Conservation (phyloP, 1,140 invertebrate genomes). For the Prorops nasuta region DNA sequence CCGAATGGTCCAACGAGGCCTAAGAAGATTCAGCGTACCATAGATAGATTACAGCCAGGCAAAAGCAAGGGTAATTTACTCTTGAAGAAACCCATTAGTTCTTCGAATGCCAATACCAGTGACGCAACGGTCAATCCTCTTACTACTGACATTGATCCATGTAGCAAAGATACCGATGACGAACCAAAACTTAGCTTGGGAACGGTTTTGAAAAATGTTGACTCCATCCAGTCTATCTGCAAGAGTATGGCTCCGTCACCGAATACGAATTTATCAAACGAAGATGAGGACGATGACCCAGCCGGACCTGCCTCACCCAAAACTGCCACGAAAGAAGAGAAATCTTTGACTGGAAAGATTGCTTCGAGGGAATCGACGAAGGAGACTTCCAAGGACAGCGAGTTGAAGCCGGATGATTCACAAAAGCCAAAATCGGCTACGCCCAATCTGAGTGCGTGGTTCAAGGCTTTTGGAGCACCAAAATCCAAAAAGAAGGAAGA, state of each 20-base stretch:
- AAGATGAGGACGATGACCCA: slow-evolving; percentile 47
- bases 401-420: slow-evolving; percentile 31
- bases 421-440: slow-evolving; percentile 61
- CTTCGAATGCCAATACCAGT: slow-evolving; percentile 17
- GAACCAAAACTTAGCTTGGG: slow-evolving; percentile 79
- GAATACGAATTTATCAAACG: slow-evolving; percentile 46
- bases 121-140: slow-evolving; percentile 20
- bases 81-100: slow-evolving; percentile 46
- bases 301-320: slow-evolving; percentile 6
- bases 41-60: slow-evolving; percentile 77
- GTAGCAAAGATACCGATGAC: slow-evolving; percentile 51
- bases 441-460: slow-evolving; percentile 86
- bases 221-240: slow-evolving; percentile 52
- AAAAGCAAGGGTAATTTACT: slow-evolving; percentile 84
- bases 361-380: slow-evolving; percentile 16
- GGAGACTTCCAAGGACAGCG: slow-evolving; percentile 19
- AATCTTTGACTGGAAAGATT: slow-evolving; percentile 21
- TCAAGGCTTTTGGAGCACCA: slow-evolving; percentile 84
- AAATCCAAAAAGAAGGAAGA: slow-evolving; percentile 60
- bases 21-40: slow-evolving; percentile 76
- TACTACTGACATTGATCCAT: slow-evolving; percentile 23
- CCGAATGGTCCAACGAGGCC: slow-evolving; percentile 58
- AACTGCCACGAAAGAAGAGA: slow-evolving; percentile 25
- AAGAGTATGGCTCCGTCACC: slow-evolving; percentile 50
- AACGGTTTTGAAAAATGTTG: slow-evolving; percentile 68